Evolutionary conservation across 2,888 invertebrate genomes (phyloP).

Genomic region (Leucania comma): DNA sequence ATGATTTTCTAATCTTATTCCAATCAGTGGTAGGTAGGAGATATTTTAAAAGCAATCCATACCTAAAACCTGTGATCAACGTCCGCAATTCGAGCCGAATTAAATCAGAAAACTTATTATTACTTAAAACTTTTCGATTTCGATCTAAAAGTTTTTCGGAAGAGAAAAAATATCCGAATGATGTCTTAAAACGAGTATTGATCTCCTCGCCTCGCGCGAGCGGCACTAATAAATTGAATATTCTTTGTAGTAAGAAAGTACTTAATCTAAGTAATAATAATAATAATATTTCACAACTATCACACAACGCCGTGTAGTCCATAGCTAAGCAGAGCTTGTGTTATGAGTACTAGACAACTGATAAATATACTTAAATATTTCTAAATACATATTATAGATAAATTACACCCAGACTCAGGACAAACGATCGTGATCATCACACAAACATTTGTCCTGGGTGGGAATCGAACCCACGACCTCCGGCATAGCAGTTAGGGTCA

Average conservation of each 20-base stretch:
- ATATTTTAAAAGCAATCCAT: conserved; percentile 4
- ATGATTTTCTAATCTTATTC: neutral
- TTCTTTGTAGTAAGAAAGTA: conserved; percentile 14
- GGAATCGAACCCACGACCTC: too few species aligned
- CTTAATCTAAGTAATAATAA: too few species aligned
- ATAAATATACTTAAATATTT: too few species aligned
- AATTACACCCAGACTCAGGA: too few species aligned
- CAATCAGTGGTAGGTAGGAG: neutral
- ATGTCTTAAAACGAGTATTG: conserved; percentile 41
- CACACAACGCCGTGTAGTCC: too few species aligned
- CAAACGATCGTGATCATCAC: too few species aligned
- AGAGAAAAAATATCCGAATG: conserved; percentile 37
- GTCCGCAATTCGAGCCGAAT: conserved; percentile 18
- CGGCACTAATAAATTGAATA: conserved; percentile 35
- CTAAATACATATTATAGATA: too few species aligned
- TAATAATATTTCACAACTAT: too few species aligned
- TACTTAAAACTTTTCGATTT: conserved; percentile 36
- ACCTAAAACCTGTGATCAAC: conserved; percentile 2
- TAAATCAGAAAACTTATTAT: conserved; percentile 42
- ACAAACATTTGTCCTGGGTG: too few species aligned
- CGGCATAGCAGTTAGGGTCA: too few species aligned
- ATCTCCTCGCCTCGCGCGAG: conserved; percentile 6
- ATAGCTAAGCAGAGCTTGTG: too few species aligned
- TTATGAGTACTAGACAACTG: too few species aligned
- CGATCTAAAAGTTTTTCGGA: conserved; percentile 37